Evolutionary conservation across 2,888 invertebrate genomes (phyloP).

Genomic region (Stramonita haemastoma): DNA sequence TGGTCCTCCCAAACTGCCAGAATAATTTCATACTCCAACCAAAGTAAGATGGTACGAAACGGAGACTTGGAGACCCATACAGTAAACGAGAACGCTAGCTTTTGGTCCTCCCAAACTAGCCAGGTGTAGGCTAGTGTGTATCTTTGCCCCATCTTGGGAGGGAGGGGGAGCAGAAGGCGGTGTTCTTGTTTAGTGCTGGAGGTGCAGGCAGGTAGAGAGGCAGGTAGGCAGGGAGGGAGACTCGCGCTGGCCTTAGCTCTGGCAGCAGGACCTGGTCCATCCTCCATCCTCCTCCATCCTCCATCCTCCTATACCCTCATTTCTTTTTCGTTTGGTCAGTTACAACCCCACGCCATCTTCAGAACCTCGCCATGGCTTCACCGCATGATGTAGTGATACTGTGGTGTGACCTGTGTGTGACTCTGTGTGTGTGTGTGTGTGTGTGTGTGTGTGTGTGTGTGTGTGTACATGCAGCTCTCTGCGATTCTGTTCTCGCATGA

Average conservation of each 20-base stretch:
- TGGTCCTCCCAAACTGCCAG: not conserved
- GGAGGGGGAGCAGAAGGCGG: not conserved
- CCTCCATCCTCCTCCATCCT: too few species aligned
- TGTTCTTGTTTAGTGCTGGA: not conserved
- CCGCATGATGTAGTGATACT: not conserved
- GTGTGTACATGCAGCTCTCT: not conserved
- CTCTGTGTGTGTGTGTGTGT: not conserved
- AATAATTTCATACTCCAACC: too few species aligned
- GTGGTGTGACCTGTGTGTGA: not conserved
- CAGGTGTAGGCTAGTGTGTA: too few species aligned
- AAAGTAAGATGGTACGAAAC: too few species aligned
- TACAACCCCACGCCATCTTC: not conserved
- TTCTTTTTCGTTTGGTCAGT: not conserved
- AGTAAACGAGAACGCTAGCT: not conserved
- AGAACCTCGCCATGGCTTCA: not conserved
- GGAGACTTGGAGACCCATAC: too few species aligned
- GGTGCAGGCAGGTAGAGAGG: not conserved
- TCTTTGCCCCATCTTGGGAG: not conserved
- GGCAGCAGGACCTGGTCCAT: not conserved
- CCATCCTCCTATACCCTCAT: not conserved
- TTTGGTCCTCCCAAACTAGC: not conserved
- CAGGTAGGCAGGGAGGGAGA: not conserved
- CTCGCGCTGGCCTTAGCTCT: not conserved
- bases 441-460: not conserved
- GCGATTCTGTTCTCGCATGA: not conserved